Evolutionary conservation across 1,140 invertebrate species (phyloP).

Genomic region (Drosophila paulistorum): DNA sequence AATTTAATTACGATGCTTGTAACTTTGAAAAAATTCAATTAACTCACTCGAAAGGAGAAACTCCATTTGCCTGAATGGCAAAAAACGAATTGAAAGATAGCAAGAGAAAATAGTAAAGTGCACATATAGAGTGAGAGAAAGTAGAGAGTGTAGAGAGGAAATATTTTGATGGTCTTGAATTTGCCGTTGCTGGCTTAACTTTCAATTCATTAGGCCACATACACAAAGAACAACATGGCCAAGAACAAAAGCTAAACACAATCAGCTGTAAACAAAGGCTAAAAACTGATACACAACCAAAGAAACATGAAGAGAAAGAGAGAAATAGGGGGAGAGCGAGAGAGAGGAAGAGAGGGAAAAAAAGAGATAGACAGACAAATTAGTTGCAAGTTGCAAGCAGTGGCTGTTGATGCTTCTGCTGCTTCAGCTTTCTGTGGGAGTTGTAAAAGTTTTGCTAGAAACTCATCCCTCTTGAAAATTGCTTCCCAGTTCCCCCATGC

Average conservation of each 20-base stretch:
- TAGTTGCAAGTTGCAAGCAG: slow-evolving; percentile 9
- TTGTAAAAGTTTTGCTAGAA: background rate
- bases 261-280: slow-evolving; percentile 63
- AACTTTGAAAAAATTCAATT: slow-evolving; percentile 12
- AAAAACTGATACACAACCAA: slow-evolving; percentile 5
- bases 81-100: background rate
- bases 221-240: slow-evolving; percentile 28
- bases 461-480: background rate
- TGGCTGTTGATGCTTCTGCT: background rate
- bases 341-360: background rate
- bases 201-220: slow-evolving; percentile 51
- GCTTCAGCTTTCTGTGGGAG: background rate
- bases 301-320: background rate
- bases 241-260: slow-evolving; percentile 62
- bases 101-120: slow-evolving; percentile 13
- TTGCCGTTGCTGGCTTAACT: slow-evolving; percentile 38
- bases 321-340: background rate
- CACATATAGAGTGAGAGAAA: slow-evolving; percentile 8
- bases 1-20: slow-evolving; percentile 4
- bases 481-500: no score
- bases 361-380: slow-evolving; percentile 3
- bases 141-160: slow-evolving; percentile 19
- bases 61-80: slow-evolving; percentile 14
- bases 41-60: slow-evolving; percentile 19
- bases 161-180: background rate